Evolutionary conservation across 2,113 vertebrate species (phyloP).

Genomic region (Apeltes quadracus): DNA sequence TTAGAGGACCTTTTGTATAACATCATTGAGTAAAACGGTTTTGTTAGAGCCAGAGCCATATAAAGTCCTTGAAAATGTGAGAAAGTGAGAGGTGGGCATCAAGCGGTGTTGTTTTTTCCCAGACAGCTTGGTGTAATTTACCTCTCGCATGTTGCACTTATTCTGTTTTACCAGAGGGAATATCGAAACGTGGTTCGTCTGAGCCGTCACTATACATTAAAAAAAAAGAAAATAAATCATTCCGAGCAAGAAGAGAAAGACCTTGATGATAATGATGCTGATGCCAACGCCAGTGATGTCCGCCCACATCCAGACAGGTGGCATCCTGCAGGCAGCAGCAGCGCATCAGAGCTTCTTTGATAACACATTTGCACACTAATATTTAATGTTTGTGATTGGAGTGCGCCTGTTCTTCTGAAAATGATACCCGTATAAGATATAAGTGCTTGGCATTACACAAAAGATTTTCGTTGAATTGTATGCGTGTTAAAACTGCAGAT

Average conservation of each 20-base stretch:
- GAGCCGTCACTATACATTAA: slow-evolving; percentile 40
- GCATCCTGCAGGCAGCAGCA: slow-evolving; percentile 59
- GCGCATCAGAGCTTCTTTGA: slow-evolving; percentile 45
- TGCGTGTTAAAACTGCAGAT: too few species aligned
- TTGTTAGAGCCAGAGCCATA: background rate
- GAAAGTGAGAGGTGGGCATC: background rate
- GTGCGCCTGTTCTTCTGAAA: slow-evolving; percentile 21
- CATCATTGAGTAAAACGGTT: background rate
- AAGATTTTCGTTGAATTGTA: background rate
- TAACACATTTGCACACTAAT: slow-evolving; percentile 44
- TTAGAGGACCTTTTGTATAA: background rate
- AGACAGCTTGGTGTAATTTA: slow-evolving; percentile 1
- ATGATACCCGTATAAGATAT: slow-evolving; percentile 16
- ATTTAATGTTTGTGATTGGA: slow-evolving; percentile 37
- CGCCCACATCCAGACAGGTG: slow-evolving; percentile 69
- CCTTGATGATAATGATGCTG: slow-evolving; percentile 54
- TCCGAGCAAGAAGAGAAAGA: slow-evolving; percentile 51
- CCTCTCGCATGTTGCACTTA: background rate
- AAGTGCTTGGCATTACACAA: slow-evolving; percentile 1
- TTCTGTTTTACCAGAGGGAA: slow-evolving; percentile 20
- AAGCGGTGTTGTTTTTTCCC: slow-evolving; percentile 4
- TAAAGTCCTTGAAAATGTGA: background rate
- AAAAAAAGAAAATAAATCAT: slow-evolving; percentile 45
- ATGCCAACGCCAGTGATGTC: slow-evolving; percentile 52
- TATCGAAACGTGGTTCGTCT: slow-evolving; percentile 11